A percentile compares a stretch with the other conserved stretches of the same genome.
Conservation (phyloP, 2,113 vertebrate genomes). For the Dolichotis patagonum region DNA sequence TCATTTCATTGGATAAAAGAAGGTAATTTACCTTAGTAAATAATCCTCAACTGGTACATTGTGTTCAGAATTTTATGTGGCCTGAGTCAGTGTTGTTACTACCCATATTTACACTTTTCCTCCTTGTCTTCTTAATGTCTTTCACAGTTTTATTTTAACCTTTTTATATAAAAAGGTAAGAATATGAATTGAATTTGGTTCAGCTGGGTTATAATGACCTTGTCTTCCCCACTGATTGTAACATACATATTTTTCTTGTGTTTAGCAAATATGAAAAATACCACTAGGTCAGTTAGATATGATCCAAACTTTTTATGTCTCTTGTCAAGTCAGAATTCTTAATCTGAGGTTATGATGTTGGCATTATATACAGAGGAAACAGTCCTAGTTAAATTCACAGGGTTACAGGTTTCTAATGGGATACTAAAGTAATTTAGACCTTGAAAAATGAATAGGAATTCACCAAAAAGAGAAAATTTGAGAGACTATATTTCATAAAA, state of each 20-base stretch:
- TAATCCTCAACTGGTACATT: not conserved
- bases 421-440: not conserved
- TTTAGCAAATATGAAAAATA: not conserved
- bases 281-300: not conserved
- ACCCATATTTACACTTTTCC: not conserved
- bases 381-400: not conserved
- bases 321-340: not conserved
- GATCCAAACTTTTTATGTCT: not conserved
- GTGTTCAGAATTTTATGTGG: not conserved
- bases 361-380: not conserved
- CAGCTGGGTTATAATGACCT: not conserved
- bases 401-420: not conserved
- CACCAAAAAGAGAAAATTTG: not conserved
- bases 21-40: not conserved
- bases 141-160: not conserved
- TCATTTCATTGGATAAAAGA: not conserved
- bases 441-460: conserved; percentile 27
- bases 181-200: not conserved
- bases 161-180: not conserved
- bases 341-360: not conserved
- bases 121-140: not conserved
- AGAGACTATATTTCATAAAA: not conserved
- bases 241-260: not conserved
- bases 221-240: not conserved
- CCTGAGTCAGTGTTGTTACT: not conserved